phyloP scores from a whole-genome alignment of 2,797 vertebrate genomes.

The Megalops cyprinoides region DNA sequence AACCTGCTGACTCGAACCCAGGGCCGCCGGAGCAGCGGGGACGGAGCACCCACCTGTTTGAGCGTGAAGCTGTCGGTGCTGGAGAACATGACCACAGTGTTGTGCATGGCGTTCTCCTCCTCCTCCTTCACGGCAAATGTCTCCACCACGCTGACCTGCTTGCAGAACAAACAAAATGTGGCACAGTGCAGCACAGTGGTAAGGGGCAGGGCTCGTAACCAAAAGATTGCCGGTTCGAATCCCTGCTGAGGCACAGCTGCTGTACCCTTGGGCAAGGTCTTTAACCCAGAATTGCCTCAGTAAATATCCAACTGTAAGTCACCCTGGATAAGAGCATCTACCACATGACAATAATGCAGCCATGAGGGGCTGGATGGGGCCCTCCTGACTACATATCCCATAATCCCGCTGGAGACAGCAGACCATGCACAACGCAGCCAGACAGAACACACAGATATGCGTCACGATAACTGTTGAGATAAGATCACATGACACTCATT shows the following conservation, averaged over 20 bases:
- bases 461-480: not conserved
- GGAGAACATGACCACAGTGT: conserved; percentile 96
- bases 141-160: conserved; percentile 74
- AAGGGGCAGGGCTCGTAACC: no score
- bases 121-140: conserved; percentile 85
- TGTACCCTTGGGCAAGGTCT: no score
- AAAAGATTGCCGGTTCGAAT: no score
- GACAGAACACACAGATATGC: not conserved
- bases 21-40: not conserved
- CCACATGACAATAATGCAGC: not conserved
- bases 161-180: conserved; percentile 32
- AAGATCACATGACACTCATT: not conserved
- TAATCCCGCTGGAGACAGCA: not conserved
- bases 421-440: not conserved
- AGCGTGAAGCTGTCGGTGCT: conserved; percentile 93
- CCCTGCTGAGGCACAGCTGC: no score
- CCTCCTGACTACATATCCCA: not conserved
- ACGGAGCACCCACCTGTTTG: conserved; percentile 79
- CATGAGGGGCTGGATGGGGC: not conserved
- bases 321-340: no score
- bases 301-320: no score
- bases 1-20: no score
- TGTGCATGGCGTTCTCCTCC: conserved; percentile 97
- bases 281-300: no score
- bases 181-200: not conserved